These are phyloP conservation scores for Cyclina sinensis DNA, from an alignment of 1,140 invertebrate genomes.

Conservation along the genomic window DNA sequence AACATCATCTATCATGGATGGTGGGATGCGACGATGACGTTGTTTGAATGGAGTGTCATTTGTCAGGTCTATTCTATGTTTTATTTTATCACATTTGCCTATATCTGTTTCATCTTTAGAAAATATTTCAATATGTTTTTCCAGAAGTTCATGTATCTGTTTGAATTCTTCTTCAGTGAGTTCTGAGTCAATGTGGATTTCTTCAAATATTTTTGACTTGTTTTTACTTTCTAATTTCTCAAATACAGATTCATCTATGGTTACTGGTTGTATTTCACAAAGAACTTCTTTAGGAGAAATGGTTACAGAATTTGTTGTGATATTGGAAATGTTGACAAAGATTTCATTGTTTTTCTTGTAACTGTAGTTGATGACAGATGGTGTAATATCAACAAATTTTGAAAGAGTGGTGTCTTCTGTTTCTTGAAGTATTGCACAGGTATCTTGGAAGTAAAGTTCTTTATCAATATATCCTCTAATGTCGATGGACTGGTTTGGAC, in stretches of 20 bases:
- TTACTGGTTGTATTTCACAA: no score
- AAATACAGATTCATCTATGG: neutral
- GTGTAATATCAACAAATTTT: slow-evolving; percentile 62
- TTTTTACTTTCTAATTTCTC: neutral
- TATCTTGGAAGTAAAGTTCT: slow-evolving; percentile 14
- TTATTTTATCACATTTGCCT: no score
- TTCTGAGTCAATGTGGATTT: neutral
- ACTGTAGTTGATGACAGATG: slow-evolving; percentile 41
- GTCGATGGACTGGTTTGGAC: slow-evolving; percentile 41
- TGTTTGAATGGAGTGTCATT: slow-evolving; percentile 3
- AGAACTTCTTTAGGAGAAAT: neutral
- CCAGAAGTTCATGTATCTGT: neutral
- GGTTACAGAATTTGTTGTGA: neutral
- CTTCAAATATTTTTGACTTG: neutral
- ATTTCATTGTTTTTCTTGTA: slow-evolving; percentile 18
- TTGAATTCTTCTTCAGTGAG: neutral
- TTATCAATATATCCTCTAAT: neutral
- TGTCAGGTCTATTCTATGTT: no score
- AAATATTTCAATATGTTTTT: slow-evolving; percentile 42
- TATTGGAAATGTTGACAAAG: neutral
- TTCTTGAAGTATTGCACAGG: slow-evolving; percentile 61
- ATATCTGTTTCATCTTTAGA: slow-evolving; percentile 54
- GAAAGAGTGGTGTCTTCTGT: slow-evolving; percentile 35
- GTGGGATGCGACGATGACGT: neutral
- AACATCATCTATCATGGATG: slow-evolving; percentile 45